phyloP scores from a whole-genome alignment of 2,797 vertebrate genomes.

The Chelon labrosus region DNA sequence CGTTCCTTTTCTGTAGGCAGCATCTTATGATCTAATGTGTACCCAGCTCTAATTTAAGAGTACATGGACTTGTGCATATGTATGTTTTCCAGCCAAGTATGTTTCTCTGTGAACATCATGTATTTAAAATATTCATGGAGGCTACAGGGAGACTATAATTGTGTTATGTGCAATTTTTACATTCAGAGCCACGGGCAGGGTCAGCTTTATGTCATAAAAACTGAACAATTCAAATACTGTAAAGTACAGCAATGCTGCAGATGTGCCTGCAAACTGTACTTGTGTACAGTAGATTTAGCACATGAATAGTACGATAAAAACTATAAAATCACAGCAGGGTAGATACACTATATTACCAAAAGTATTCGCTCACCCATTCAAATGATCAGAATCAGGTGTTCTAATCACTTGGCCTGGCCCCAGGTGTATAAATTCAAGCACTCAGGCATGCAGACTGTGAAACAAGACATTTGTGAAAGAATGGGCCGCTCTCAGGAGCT shows the following conservation, averaged over 20 bases:
- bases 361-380: no score
- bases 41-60: background rate
- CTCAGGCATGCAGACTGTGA: no score
- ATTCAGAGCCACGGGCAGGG: conserved; percentile 42
- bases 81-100: background rate
- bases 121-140: no score
- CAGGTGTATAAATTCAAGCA: no score
- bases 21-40: conserved; percentile 10
- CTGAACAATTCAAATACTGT: conserved; percentile 18
- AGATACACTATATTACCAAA: no score
- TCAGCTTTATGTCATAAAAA: conserved; percentile 38
- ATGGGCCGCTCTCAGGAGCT: no score
- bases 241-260: conserved; percentile 28
- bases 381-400: no score
- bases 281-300: conserved; percentile 53
- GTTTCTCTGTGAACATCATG: no score
- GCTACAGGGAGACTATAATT: no score
- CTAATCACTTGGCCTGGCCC: no score
- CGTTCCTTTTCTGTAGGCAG: conserved; percentile 26
- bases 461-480: no score
- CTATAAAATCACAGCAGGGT: conserved; percentile 51
- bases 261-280: conserved; percentile 55
- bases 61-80: background rate
- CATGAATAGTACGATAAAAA: conserved; percentile 63
- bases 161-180: conserved; percentile 34